Evolutionary conservation across 2,888 invertebrate species (phyloP), one percentile per base, ranked within the genome.

Genomic region (Cheilosia vulpina): DNA sequence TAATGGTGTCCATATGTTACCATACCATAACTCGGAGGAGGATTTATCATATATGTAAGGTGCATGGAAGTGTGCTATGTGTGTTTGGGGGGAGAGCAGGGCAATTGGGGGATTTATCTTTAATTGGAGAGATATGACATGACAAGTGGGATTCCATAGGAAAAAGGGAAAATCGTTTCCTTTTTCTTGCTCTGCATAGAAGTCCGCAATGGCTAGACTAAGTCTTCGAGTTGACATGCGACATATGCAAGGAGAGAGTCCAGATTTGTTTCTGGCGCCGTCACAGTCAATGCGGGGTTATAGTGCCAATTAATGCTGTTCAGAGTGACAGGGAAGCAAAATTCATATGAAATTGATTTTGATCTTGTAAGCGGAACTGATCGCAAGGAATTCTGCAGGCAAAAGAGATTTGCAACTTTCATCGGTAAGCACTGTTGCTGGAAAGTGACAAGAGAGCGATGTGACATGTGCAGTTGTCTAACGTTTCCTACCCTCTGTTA

Each of bases 101-200:
- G 15, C 17, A 27, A 27, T 38, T 45, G 47, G 15, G 53, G 62
- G 58, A 63, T 68, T 57, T 41, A 43, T 50, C 65, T 68, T 79
- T 83, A 83, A 83, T 83, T 83, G 83, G 73, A 63, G 47, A 73
- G 83, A 83, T 83, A 79, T 69, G 68, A 83, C 83, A 83, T 83
- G 83, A 83, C 83, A 83, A 69, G 73, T 73, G 41, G 34, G 57
- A 83, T 77, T 78, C 57, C 55, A 27, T 41, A 57, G 15, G 11
- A n/a, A 19, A 50, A 75, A 73, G 55, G 65, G 65, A 58, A 66
- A 57, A 65, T 7, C 4, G 6, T 52, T 52, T 21, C 24, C 52
- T 31, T 45, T 27, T 63, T 13, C 5, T 45, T 45, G 4, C 5
- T 43, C n/a, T 43, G 9, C 11, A 19, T 31, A 55, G 57, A 72